Base-by-base conservation (phyloP, 2,888 invertebrate genomes). In the Pristionchus exspectatus region DNA sequence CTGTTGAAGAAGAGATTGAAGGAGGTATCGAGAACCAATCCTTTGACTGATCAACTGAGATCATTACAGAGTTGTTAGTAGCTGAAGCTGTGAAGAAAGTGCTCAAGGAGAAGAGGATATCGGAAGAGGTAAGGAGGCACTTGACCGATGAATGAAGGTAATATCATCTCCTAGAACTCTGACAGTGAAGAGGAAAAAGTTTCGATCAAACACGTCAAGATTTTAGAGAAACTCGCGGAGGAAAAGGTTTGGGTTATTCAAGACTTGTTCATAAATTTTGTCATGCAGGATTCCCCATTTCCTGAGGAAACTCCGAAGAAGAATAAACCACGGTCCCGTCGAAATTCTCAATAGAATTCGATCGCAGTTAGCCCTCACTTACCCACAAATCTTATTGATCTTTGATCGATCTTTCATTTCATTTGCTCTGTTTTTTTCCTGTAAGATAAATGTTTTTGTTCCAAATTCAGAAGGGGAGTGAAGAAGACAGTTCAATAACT, bases 41-140 rank as follows among this genome's bases (percentile, higher is more conserved):
- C 30, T 5, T 5, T n/a, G 14, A 30, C 18, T 16, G 50, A 81
- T 54, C n/a, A 81, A 9, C 21, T 2, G 12, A 16, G 1, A 77
- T 2, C 27, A 5, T 81, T 50, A 4, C 81, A 85, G 84, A 85
- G 59, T 56, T 85, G 10, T 85, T 59, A 38, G 84, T 85, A 18
- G 84, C 84, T 21, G 84, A 85, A 38, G 84, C 84, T 4, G 84
- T 85, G 1, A 85, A 24, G 84, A 85, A 59, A 59, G 84, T 85
- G 12, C 38, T 85, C 18, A 24, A 56, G 10, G 59, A 85, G 27
- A 85, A 59, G 59, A 56, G 30, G 27, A 18, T 85, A n/a, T 85
- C 59, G n/a, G 59, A 85, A 21, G 84, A 85, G 84, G 84, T 85
- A 7, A 33, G 5, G n/a, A 30, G 12, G 9, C 2, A 59, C 30